Evolutionary conservation across 1,140 invertebrate genomes (phyloP).

Genomic region (Charaxes varanes): DNA sequence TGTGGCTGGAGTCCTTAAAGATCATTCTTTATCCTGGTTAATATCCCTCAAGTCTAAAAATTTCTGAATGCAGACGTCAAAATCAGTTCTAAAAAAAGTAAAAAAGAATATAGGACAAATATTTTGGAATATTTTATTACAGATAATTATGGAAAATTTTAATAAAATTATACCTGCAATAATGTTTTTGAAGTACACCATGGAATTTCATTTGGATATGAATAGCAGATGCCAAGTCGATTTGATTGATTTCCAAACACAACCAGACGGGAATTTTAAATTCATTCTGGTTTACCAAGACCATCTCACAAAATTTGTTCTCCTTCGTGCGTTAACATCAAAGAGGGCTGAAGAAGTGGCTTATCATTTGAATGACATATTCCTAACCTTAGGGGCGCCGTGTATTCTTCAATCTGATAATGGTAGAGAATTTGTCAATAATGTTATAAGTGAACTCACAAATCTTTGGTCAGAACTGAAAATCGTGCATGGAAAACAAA

Average conservation of each 20-base stretch:
- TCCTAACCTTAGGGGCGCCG: slow-evolving; percentile 6
- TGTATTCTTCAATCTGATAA: slow-evolving; percentile 3
- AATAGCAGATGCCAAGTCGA: slow-evolving; percentile 6
- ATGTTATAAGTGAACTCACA: not conserved
- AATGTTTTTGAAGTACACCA: too few species aligned
- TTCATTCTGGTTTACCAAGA: slow-evolving; percentile 18
- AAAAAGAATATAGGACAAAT: too few species aligned
- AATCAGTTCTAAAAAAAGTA: too few species aligned
- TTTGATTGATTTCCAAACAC: slow-evolving; percentile 5
- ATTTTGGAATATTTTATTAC: too few species aligned
- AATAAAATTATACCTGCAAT: too few species aligned
- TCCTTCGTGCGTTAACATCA: not conserved
- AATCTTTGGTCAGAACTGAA: slow-evolving; percentile 47
- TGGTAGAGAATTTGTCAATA: slow-evolving; percentile 5
- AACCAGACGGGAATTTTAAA: slow-evolving; percentile 1
- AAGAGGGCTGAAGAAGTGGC: slow-evolving; percentile 10
- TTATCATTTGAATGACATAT: slow-evolving; percentile 11
- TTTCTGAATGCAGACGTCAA: too few species aligned
- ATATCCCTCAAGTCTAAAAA: too few species aligned
- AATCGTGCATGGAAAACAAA: slow-evolving; percentile 47
- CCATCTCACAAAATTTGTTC: slow-evolving; percentile 14
- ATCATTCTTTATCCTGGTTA: too few species aligned
- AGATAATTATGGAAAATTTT: too few species aligned
- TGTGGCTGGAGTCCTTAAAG: too few species aligned
- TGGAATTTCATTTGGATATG: too few species aligned